phyloP scores from a whole-genome alignment of 2,797 vertebrate species.

The Parauchenoglanis punctatus region DNA sequence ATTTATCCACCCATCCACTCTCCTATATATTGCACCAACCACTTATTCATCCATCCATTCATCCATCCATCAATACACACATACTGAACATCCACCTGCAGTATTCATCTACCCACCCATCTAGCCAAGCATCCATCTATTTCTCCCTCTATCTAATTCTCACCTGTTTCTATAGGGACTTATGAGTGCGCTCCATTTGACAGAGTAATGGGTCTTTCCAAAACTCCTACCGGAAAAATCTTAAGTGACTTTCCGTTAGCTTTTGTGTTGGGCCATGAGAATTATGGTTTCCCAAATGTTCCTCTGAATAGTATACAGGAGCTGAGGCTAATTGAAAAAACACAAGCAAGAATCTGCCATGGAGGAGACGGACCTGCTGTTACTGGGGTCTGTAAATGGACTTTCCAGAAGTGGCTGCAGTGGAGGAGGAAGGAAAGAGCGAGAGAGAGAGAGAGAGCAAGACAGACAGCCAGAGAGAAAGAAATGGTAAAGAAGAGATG shows the following conservation, averaged over 20 bases:
- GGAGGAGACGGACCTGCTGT: conserved; percentile 79
- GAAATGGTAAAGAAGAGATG: conserved; percentile 17
- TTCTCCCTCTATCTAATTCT: background rate
- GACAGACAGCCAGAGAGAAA: background rate
- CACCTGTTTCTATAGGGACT: conserved; percentile 57
- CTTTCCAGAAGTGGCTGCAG: conserved; percentile 78
- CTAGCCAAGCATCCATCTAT: background rate
- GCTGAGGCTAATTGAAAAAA: conserved; percentile 83
- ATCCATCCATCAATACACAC: conserved; percentile 3
- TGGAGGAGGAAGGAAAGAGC: conserved; percentile 64
- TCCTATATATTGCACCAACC: background rate
- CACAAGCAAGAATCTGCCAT: conserved; percentile 76
- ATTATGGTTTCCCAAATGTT: conserved; percentile 86
- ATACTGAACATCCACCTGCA: no score
- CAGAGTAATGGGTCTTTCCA: conserved; percentile 62
- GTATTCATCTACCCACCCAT: background rate
- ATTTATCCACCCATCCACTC: background rate
- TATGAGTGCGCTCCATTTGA: conserved; percentile 14
- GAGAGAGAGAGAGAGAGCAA: conserved; percentile 45
- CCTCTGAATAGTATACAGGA: conserved; percentile 79
- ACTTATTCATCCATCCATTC: background rate
- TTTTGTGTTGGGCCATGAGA: conserved; percentile 80
- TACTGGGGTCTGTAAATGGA: conserved; percentile 77
- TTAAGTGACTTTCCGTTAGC: conserved; percentile 91
- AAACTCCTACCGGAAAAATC: conserved; percentile 72